Base-by-base conservation (phyloP, 1,140 invertebrate species). In the Hylaeus anthracinus region DNA sequence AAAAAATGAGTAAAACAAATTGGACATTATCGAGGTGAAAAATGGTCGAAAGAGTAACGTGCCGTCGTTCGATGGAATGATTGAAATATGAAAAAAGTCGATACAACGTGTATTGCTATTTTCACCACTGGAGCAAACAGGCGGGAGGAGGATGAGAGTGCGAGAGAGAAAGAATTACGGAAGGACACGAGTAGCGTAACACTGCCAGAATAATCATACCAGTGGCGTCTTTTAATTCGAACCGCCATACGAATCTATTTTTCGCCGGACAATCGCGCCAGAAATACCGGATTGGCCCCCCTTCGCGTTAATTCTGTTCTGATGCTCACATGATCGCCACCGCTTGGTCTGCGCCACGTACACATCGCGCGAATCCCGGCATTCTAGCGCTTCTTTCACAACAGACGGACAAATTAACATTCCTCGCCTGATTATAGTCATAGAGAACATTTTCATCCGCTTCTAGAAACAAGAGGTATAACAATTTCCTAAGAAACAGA, bases 241-340 rank as follows among this genome's bases (percentile, higher is more conserved):
- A 90, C 86, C 83, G 82, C 87, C 86, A 90, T 90, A 90, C 87
- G 84, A 82, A 86, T 92, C 91, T 93, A 92, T 92, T 92, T 92
- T 92, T 92, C 89, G 90, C 88, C 91, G 88, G 90, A 93, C 91
- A 93, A 93, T 92, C 91, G 90, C 84, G 92, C 90, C 91, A 92
- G 87, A 91, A 93, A 92, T 92, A 93, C 84, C 88, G 67, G 85
- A 89, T 90, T 86, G 86, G 81, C 88, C 87, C 88, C 87, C 86
- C 86, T 90, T 87, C 87, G 86, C 88, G 88, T 89, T 92, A 91
- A 91, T 92, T 92, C 86, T 90, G 85, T 91, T 91, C 88, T 83
- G 86, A 80, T 86, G 88, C 89, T 92, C 90, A 88, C 88, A 91
- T 91, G 90, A 91, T 91, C 89, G 81, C 75, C 87, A 81, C 58